Conservation (phyloP, 2,113 vertebrate genomes). For the Psilopsiagon aurifrons region DNA sequence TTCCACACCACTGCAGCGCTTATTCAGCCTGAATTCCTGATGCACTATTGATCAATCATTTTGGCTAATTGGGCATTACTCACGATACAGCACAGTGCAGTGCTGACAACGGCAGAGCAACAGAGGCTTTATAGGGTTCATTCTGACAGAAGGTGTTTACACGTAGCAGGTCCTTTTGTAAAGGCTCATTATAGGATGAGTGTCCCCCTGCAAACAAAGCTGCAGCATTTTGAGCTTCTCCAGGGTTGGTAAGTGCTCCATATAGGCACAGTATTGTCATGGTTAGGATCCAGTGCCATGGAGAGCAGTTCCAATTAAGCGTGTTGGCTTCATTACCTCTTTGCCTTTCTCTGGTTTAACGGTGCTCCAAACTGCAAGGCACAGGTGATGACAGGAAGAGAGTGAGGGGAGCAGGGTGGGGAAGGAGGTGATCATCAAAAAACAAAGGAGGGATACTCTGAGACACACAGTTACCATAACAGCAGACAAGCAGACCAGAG, state of each 20-base stretch:
- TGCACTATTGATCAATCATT: conserved; percentile 18
- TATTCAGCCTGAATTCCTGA: conserved; percentile 25
- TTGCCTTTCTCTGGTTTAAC: neutral
- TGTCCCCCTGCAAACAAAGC: neutral
- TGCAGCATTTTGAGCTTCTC: neutral
- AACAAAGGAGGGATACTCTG: conserved; percentile 17
- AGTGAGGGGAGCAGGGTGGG: conserved; percentile 27
- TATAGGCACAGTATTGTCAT: neutral
- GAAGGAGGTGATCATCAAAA: neutral
- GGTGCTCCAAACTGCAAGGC: conserved; percentile 27
- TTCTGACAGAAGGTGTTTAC: neutral
- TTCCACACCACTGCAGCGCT: neutral
- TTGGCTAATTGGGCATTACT: conserved; percentile 28
- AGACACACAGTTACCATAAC: conserved; percentile 58
- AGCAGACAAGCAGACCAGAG: conserved; percentile 56
- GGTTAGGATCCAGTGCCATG: neutral
- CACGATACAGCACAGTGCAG: neutral
- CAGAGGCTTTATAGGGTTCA: neutral
- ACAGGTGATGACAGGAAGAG: conserved; percentile 35
- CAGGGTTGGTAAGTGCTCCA: neutral
- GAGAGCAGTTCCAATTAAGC: neutral
- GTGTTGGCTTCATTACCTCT: neutral
- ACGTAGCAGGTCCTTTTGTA: neutral
- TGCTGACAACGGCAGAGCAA: neutral
- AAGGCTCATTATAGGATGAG: neutral